phyloP scores from a whole-genome alignment of 2,797 vertebrate genomes.

The Acanthornis magna region DNA sequence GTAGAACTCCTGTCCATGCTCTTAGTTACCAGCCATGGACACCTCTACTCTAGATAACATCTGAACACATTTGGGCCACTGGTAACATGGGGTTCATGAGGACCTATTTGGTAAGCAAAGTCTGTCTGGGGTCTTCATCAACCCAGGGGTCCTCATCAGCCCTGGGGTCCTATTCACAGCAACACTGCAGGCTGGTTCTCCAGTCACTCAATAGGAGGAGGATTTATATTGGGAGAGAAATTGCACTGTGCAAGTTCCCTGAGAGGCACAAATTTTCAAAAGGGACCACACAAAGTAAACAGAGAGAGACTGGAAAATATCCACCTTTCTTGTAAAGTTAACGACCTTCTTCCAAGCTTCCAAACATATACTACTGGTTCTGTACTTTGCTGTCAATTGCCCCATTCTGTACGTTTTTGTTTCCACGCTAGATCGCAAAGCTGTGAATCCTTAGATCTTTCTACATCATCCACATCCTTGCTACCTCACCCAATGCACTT shows the following conservation, averaged over 20 bases:
- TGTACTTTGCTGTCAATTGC: background rate
- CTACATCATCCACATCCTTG: background rate
- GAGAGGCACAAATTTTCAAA: background rate
- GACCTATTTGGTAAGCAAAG: background rate
- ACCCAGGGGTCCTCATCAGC: background rate
- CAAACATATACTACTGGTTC: background rate
- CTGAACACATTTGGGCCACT: background rate
- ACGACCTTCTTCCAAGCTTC: background rate
- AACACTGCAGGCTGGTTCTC: background rate
- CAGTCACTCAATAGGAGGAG: background rate
- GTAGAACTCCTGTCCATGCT: background rate
- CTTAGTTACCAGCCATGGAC: background rate
- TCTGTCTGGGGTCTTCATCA: background rate
- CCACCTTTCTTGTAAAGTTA: background rate
- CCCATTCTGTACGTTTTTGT: background rate
- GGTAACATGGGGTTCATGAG: background rate
- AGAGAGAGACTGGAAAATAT: background rate
- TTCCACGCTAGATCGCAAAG: background rate
- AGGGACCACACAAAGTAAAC: background rate
- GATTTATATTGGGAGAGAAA: background rate
- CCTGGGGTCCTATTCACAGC: background rate
- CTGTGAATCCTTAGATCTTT: background rate
- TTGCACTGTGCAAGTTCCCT: background rate
- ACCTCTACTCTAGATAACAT: background rate
- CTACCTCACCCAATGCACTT: background rate